phyloP scores from a whole-genome alignment of 37 sponge, comb jelly and placozoan genomes.

The Halisarca cf. caerulea region DNA sequence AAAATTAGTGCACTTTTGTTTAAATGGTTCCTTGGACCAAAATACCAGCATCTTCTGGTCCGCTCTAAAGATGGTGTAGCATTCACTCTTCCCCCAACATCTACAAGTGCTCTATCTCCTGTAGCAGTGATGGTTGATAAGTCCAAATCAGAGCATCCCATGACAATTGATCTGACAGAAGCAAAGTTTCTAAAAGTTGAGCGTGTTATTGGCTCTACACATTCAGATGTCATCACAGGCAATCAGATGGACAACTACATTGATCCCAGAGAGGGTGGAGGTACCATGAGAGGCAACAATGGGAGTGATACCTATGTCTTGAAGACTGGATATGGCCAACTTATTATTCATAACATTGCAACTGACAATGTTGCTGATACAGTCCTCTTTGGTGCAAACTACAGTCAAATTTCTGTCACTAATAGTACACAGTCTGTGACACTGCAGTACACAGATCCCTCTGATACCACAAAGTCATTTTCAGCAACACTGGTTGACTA shows the following conservation, averaged over 20 bases:
- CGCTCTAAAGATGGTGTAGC: no score
- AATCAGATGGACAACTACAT: constrained; percentile 14
- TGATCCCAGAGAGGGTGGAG: constrained; percentile 16
- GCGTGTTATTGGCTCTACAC: constrained; percentile 3
- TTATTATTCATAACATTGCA: constrained; percentile 18
- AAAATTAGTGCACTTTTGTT: background rate
- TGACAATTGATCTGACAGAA: no score
- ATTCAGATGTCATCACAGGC: background rate
- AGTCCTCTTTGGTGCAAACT: constrained; percentile 1
- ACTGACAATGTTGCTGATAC: constrained; percentile 1
- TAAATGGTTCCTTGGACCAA: background rate
- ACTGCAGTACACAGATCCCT: background rate
- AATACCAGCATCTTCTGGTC: constrained; percentile 4
- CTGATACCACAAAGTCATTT: background rate
- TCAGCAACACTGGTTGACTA: background rate
- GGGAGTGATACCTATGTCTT: constrained; percentile 38
- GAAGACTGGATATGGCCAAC: background rate
- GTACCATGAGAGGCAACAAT: background rate
- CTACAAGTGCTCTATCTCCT: background rate
- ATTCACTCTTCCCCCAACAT: no score
- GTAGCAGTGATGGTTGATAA: background rate
- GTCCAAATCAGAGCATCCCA: no score
- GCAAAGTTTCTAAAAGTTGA: background rate
- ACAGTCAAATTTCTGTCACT: background rate
- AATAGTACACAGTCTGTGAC: background rate